These are phyloP conservation scores for Epinephelus awoara DNA, from an alignment of 2,797 vertebrate species.

Conservation along the genomic window DNA sequence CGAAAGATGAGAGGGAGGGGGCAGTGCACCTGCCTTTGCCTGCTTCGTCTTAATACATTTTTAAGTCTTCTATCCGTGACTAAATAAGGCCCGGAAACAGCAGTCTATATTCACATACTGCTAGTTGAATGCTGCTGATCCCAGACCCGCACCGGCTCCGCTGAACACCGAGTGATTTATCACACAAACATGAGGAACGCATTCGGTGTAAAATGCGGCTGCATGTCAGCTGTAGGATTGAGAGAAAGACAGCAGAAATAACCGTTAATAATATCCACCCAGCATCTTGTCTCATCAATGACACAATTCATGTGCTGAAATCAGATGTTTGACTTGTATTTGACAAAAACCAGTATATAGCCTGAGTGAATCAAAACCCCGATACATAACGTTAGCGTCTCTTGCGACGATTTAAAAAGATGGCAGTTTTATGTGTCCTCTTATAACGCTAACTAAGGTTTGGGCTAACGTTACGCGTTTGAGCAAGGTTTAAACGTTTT, in stretches of 20 bases:
- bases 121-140: slow-evolving; percentile 16
- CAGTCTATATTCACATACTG: not conserved
- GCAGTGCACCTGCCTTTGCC: not conserved
- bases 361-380: not conserved
- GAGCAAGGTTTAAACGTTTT: not conserved
- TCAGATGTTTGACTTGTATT: not conserved
- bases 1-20: not conserved
- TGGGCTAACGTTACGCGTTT: not conserved
- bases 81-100: not conserved
- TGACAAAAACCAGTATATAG: not conserved
- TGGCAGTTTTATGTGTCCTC: slow-evolving; percentile 21
- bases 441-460: not conserved
- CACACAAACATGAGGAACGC: not conserved
- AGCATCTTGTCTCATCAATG: too few relatives aligned
- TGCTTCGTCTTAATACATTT: not conserved
- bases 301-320: too few relatives aligned
- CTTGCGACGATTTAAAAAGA: slow-evolving; percentile 19
- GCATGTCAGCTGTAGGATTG: not conserved
- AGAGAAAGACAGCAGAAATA: not conserved
- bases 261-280: too few relatives aligned
- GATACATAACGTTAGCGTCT: too few relatives aligned
- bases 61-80: not conserved
- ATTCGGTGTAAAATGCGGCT: not conserved
- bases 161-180: not conserved
- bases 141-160: slow-evolving; percentile 21